A percentile compares a stretch with the other conserved stretches of the same genome.
phyloP scores from a whole-genome alignment of 2,113 vertebrate species.

The Sisor rabdophorus region DNA sequence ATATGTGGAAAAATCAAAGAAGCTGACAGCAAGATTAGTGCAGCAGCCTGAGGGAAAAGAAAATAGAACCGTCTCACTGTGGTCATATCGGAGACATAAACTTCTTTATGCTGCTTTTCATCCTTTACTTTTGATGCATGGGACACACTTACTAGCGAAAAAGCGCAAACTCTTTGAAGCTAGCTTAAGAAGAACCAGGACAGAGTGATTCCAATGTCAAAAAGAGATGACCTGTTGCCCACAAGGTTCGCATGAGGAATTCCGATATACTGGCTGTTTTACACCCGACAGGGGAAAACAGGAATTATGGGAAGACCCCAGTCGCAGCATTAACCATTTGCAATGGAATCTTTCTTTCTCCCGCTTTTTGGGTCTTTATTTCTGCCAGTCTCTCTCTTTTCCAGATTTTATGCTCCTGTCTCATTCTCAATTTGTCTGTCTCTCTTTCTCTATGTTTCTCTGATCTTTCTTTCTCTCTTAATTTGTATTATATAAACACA shows the following conservation, averaged over 20 bases:
- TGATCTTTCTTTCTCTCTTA: no score
- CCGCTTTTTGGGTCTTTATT: no score
- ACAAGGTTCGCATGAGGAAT: conserved; percentile 3
- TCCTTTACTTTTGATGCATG: conserved; percentile 14
- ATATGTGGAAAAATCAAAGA: neutral
- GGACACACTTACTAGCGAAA: neutral
- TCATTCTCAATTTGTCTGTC: no score
- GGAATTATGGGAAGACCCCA: neutral
- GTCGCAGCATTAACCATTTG: neutral
- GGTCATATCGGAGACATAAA: neutral
- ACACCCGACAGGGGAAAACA: neutral
- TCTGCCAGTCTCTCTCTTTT: no score
- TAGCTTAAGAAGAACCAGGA: neutral
- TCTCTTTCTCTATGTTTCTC: no score
- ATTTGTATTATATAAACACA: no score
- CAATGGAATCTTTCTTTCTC: neutral
- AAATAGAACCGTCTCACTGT: neutral
- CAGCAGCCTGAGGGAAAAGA: neutral
- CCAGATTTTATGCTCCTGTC: no score
- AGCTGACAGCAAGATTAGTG: neutral
- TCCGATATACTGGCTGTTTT: neutral
- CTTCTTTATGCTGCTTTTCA: conserved; percentile 10
- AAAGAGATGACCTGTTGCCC: conserved; percentile 6
- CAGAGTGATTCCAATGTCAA: conserved; percentile 1
- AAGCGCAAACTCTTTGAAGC: conserved; percentile 19